Percentiles rank a stretch among this genome's conserved stretches.
These are phyloP conservation scores for Catocala sponsa DNA, from an alignment of 2,888 invertebrate species.

Conservation along the genomic window DNA sequence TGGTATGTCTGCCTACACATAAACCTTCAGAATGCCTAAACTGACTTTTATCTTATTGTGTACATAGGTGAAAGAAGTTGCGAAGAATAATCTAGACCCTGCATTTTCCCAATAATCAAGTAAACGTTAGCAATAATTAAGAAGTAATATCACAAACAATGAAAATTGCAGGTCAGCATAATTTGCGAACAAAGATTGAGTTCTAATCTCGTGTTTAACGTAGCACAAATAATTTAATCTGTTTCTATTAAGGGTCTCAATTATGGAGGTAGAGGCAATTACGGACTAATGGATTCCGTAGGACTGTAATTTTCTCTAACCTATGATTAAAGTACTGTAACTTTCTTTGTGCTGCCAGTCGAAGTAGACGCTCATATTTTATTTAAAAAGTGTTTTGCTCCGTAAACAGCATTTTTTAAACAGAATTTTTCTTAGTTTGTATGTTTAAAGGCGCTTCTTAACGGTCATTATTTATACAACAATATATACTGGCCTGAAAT, in stretches of 20 bases:
- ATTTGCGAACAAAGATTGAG: slow-evolving; percentile 25
- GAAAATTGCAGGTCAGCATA: slow-evolving; percentile 10
- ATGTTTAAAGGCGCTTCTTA: too few species aligned
- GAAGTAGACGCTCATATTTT: slow-evolving; percentile 14
- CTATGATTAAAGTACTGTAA: slow-evolving; percentile 33
- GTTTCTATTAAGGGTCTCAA: slow-evolving; percentile 67
- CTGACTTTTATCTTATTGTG: too few species aligned
- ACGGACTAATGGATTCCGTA: slow-evolving; percentile 62
- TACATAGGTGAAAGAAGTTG: too few species aligned
- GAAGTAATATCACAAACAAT: slow-evolving; percentile 5
- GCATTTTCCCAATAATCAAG: neutral
- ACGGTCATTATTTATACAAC: too few species aligned
- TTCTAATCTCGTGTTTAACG: slow-evolving; percentile 34
- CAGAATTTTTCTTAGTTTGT: too few species aligned
- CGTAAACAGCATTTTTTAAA: neutral
- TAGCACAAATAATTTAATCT: slow-evolving; percentile 64
- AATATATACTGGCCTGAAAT: too few species aligned
- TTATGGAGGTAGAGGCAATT: slow-evolving; percentile 65
- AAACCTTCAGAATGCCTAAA: too few species aligned
- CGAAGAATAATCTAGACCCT: too few species aligned
- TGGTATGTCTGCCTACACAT: too few species aligned
- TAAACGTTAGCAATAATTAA: neutral
- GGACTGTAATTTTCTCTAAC: slow-evolving; percentile 55
- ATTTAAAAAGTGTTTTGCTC: slow-evolving; percentile 1
- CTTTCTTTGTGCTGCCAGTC: slow-evolving; percentile 20